Conservation (phyloP, 2,888 invertebrate species). For the Colostygia pectinataria region DNA sequence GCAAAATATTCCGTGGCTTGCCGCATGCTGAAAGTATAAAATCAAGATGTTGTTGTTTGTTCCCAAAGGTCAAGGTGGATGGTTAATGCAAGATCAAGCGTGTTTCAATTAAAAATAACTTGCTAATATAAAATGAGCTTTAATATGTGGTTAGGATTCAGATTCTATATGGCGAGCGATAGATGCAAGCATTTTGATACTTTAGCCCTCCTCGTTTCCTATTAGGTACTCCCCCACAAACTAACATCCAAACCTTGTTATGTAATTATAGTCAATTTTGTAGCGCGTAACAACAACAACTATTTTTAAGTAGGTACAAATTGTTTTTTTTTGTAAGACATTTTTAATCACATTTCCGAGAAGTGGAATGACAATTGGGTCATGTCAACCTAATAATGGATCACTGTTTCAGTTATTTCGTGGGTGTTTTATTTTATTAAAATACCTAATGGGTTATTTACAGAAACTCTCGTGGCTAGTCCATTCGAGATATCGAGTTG, state of each 20-base stretch:
- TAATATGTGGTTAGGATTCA: not conserved
- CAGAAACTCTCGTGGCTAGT: not conserved
- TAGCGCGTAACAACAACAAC: too few species aligned
- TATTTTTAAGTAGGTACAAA: too few species aligned
- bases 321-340: not conserved
- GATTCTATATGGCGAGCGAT: not conserved
- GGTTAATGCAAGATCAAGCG: not conserved
- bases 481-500: not conserved
- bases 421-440: constrained; percentile 8
- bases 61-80: constrained; percentile 21
- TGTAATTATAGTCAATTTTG: too few species aligned
- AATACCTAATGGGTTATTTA: not conserved
- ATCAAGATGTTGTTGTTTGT: constrained; percentile 14
- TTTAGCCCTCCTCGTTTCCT: too few species aligned
- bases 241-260: too few species aligned
- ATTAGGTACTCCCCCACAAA: too few species aligned
- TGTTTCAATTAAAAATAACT: not conserved
- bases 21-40: constrained; percentile 2
- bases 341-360: constrained; percentile 18
- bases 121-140: constrained; percentile 1
- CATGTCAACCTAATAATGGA: constrained; percentile 12
- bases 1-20: constrained; percentile 6
- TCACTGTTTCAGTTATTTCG: constrained; percentile 9
- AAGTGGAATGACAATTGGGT: constrained; percentile 17
- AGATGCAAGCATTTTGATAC: not conserved